Evolutionary conservation across 1,140 invertebrate genomes (phyloP), one percentile per base, ranked within the genome.

Genomic region (Drosophila aff.): DNA sequence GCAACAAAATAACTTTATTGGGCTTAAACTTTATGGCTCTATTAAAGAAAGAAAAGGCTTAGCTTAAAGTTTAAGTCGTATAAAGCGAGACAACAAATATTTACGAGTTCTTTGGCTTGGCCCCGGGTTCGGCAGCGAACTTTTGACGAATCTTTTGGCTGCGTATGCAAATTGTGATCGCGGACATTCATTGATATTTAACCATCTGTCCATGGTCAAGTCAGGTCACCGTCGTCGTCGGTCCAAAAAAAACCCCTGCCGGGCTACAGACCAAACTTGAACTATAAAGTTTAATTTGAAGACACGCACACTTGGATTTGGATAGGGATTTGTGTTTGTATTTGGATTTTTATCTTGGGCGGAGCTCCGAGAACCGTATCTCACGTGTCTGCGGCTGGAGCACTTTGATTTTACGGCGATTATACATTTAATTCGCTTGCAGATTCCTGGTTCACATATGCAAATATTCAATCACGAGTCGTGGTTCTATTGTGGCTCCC

Each of bases 1-100:
- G 66, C 76, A 87, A 76, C 82, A 87, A 86, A 86, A 87, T 86
- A 82, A 66, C 82, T 87, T 87, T 82, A 86, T 87, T 87, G 77
- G 76, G 66, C 47, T 41, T 73, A 28, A 61, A 66, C 69, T 86
- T 86, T 86, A 86, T 86, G 44, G 83, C 81, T 87, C 82, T 79
- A 87, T 82, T 69, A 87, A 86, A 72, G 44, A 53, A 61, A 53
- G 41, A 55, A 65, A 58, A 38, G 47, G 31, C 71, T 50, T 21
- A 26, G 44, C 43, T 72, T 72, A 40, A 64, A 57, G 41, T 44
- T 43, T 10, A 18, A 59, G 61, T 52, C 74, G 41, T 44, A 63
- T 74, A 61, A 77, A 46, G 61, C 62, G 13, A 66, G 57, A 58
- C 47, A 53, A 46, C 59, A 76, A 76, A 76, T 76, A 76, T 76